Evolutionary conservation across 1,140 invertebrate genomes (phyloP), one percentile per base, ranked within the genome.

Genomic region (Gonatopus flavifemur): DNA sequence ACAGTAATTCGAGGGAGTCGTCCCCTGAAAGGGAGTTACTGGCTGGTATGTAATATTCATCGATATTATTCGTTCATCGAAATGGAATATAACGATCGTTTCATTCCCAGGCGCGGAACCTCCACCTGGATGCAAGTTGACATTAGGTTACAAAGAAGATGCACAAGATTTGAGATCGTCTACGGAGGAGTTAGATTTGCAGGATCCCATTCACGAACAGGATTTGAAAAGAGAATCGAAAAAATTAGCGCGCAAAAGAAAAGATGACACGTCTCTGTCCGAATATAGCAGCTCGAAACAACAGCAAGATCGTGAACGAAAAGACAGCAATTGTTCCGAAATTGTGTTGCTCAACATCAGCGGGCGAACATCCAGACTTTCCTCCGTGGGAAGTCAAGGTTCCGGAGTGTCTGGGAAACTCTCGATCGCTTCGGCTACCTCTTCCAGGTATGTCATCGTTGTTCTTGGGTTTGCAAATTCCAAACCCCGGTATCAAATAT

Each of bases 181-280:
- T 15, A 93, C 90, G 3, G 91, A 92, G 71, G 91, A 93, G 74
- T 76, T 92, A 38, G 88, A 89, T 49, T 85, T 89, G 55, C 83
- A 90, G 62, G 88, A 90, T 73, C 81, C 84, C 0, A 74, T 83
- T 40, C 80, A 84, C 57, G 81, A 80, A 52, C 76, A 80, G 42
- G 78, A 80, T 57, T 56, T 75, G 9, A 76, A 63, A 51, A 55
- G 78, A 2, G 74, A 77, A 13, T 62, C 72, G 2, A 72, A 69
- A 45, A 71, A 67, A 37, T 45, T 65, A 61, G 56, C 76, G 58
- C 67, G 61, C 52, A 81, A 62, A 42, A 78, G 78, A 48, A 82
- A 81, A 53, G 80, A 81, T 35, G 81, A 82, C 50, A 81, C 81
- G 16, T 81, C 81, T 6, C 77, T 81, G 51, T 74, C 74, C 7